phyloP scores from a whole-genome alignment of 2,797 vertebrate genomes.

The Pogonophryne albipinna region DNA sequence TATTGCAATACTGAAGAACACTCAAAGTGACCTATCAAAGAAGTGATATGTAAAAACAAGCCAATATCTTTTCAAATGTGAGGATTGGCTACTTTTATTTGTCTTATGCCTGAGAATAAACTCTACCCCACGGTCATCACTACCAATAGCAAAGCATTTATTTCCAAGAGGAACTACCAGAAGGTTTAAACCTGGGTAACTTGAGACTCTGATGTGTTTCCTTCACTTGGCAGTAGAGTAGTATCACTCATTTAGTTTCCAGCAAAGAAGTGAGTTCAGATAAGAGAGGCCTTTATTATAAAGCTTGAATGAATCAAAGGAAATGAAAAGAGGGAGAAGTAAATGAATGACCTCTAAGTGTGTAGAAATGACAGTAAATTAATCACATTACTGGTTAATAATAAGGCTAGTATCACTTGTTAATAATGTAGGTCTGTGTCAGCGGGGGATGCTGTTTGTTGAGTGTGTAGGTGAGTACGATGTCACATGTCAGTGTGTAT shows the following conservation, averaged over 20 bases:
- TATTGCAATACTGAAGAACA: too few relatives aligned
- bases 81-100: slow-evolving; percentile 6
- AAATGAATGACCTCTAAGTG: slow-evolving; percentile 19
- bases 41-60: too few relatives aligned
- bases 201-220: slow-evolving; percentile 38
- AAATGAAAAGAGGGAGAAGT: slow-evolving; percentile 31
- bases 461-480: slow-evolving; percentile 13
- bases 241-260: slow-evolving; percentile 47
- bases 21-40: too few relatives aligned
- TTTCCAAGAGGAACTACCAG: neutral
- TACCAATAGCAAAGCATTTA: neutral
- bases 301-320: slow-evolving; percentile 20
- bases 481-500: slow-evolving; percentile 21
- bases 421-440: slow-evolving; percentile 21
- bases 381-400: slow-evolving; percentile 2
- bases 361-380: slow-evolving; percentile 21
- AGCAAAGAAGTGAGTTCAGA: slow-evolving; percentile 6
- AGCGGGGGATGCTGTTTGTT: neutral
- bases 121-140: neutral
- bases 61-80: neutral
- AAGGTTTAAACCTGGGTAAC: slow-evolving; percentile 7
- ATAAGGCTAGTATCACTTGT: neutral
- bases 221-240: slow-evolving; percentile 23
- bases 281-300: slow-evolving; percentile 28
- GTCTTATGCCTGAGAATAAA: neutral